Evolutionary conservation across 2,797 vertebrate genomes (phyloP).

Genomic region (Falco berigora): DNA sequence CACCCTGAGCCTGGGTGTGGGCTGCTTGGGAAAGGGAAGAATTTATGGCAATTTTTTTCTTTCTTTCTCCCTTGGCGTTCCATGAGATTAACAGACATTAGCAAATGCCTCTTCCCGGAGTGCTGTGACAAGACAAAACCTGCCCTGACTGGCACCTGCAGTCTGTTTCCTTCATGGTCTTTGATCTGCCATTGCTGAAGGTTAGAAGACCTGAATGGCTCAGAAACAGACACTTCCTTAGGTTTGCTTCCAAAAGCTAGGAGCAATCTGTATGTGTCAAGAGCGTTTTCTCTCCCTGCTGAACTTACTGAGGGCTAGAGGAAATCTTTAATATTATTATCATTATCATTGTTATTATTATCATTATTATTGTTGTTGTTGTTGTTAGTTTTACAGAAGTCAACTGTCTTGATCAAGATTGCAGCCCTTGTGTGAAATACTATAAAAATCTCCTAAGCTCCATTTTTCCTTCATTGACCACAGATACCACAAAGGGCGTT

Average conservation of each 20-base stretch:
- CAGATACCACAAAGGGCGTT: neutral
- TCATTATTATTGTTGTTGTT: neutral
- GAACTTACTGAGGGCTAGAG: neutral
- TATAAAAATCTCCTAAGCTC: neutral
- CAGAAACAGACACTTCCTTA: neutral
- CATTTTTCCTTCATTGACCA: neutral
- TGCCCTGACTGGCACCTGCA: conserved; percentile 56
- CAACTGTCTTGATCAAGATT: neutral
- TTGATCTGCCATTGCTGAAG: conserved; percentile 57
- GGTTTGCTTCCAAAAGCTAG: neutral
- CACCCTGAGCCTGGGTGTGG: neutral
- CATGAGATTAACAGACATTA: conserved; percentile 18
- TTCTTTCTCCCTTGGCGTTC: neutral
- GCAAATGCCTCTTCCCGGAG: conserved; percentile 32
- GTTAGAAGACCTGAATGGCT: conserved; percentile 27
- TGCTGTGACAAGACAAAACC: conserved; percentile 27
- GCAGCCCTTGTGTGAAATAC: neutral
- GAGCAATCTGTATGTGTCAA: neutral
- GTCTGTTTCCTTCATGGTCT: conserved; percentile 4
- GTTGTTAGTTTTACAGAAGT: neutral
- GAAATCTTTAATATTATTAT: neutral
- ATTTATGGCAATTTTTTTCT: neutral
- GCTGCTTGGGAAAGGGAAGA: neutral
- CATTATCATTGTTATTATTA: neutral
- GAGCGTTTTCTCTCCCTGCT: neutral